Percentiles rank a stretch among this genome's conserved stretches.
phyloP scores from a whole-genome alignment of 2,797 vertebrate species.

The Xenopus petersii region DNA sequence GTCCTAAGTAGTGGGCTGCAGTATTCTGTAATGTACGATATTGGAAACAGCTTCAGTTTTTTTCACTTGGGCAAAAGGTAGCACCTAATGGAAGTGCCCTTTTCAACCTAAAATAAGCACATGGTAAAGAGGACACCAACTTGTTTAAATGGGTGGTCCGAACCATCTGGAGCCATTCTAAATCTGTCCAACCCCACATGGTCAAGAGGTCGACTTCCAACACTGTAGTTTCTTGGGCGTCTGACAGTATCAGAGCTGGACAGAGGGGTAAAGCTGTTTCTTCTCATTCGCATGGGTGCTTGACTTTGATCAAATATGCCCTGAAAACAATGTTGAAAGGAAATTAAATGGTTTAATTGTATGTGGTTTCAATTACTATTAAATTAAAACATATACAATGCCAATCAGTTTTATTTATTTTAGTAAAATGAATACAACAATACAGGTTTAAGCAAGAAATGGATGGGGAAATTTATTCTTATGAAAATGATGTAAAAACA shows the following conservation, averaged over 20 bases:
- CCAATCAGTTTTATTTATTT: too few relatives aligned
- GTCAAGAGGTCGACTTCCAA: slow-evolving; percentile 85
- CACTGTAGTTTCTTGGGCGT: slow-evolving; percentile 90
- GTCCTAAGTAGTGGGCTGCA: too few relatives aligned
- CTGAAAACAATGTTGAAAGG: slow-evolving; percentile 61
- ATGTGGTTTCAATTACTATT: background rate
- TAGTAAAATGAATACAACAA: too few relatives aligned
- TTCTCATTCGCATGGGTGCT: slow-evolving; percentile 79
- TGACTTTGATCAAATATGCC: slow-evolving; percentile 70
- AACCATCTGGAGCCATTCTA: slow-evolving; percentile 75
- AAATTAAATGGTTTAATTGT: background rate
- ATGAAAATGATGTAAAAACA: too few relatives aligned
- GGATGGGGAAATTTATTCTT: too few relatives aligned
- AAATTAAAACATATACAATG: background rate
- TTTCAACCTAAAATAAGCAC: too few relatives aligned
- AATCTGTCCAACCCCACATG: slow-evolving; percentile 72
- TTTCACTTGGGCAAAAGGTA: too few relatives aligned
- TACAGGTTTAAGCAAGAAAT: too few relatives aligned
- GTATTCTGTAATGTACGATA: too few relatives aligned
- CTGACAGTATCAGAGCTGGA: slow-evolving; percentile 86
- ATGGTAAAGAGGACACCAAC: slow-evolving; percentile 64
- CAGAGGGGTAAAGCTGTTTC: slow-evolving; percentile 94
- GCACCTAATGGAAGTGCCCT: too few relatives aligned
- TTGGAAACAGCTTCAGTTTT: too few relatives aligned
- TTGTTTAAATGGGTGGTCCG: slow-evolving; percentile 77